Conservation (phyloP, 1,140 invertebrate genomes). For the Drosophila seguyi region DNA sequence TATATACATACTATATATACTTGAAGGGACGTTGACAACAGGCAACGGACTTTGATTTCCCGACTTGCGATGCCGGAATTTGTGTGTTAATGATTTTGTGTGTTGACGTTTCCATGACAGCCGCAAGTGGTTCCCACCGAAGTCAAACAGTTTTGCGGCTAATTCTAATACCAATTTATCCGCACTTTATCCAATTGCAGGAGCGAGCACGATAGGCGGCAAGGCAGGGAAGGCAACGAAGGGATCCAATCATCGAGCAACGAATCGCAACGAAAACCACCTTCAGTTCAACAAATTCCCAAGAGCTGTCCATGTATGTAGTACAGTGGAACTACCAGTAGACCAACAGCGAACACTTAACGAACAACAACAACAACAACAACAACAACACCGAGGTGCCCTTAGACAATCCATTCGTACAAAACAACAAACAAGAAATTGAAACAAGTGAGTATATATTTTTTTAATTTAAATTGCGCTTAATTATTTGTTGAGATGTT, state of each 20-base stretch:
- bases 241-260: conserved; percentile 26
- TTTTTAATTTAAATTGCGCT: background rate
- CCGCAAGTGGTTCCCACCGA: conserved; percentile 26
- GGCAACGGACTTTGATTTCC: conserved; percentile 37
- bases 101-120: conserved; percentile 47
- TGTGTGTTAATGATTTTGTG: conserved; percentile 61
- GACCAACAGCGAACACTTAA: conserved; percentile 18
- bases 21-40: conserved; percentile 19
- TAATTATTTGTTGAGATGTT: background rate
- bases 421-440: conserved; percentile 37
- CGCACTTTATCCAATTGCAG: conserved; percentile 42
- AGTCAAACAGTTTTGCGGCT: conserved; percentile 38
- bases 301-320: conserved; percentile 38
- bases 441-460: conserved; percentile 51
- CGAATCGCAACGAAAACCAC: conserved; percentile 42
- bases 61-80: conserved; percentile 36
- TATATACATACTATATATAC: background rate
- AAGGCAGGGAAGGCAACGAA: background rate
- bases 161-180: conserved; percentile 54
- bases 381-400: conserved; percentile 61
- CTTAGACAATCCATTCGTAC: conserved; percentile 65
- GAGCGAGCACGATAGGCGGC: conserved; percentile 4
- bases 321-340: conserved; percentile 25
- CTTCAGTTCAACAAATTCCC: conserved; percentile 25
- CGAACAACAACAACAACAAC: conserved; percentile 15